phyloP scores from a whole-genome alignment of 2,113 vertebrate species.

The Crotalus helleri region DNA sequence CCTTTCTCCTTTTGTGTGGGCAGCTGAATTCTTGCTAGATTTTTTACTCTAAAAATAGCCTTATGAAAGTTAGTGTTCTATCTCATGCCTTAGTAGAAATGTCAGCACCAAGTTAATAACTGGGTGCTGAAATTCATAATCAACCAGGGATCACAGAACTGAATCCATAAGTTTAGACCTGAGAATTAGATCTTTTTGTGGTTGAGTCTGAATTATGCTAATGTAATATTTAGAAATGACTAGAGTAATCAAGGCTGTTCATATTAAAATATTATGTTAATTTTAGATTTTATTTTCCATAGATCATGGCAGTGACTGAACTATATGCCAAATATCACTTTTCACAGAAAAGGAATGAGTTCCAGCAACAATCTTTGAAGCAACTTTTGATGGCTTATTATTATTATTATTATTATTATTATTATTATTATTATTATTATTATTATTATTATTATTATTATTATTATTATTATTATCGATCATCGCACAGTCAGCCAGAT shows the following conservation, averaged over 20 bases:
- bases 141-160: slow-evolving; percentile 19
- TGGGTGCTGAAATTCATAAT: slow-evolving; percentile 6
- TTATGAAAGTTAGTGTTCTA: slow-evolving; percentile 45
- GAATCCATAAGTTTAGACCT: slow-evolving; percentile 2
- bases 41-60: slow-evolving; percentile 50
- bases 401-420: no score
- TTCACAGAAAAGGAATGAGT: neutral
- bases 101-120: slow-evolving; percentile 19
- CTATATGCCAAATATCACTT: neutral
- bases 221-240: neutral
- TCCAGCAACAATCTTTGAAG: neutral
- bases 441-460: no score
- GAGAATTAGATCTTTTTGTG: slow-evolving; percentile 4
- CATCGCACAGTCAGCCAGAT: no score
- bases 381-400: neutral
- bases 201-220: neutral
- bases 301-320: neutral
- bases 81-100: slow-evolving; percentile 57
- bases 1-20: slow-evolving; percentile 40
- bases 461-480: no score
- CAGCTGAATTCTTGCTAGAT: slow-evolving; percentile 42
- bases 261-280: neutral
- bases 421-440: no score
- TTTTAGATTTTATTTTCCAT: neutral
- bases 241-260: neutral